phyloP scores from a whole-genome alignment of 2,113 vertebrate genomes.

The Alces alces region DNA sequence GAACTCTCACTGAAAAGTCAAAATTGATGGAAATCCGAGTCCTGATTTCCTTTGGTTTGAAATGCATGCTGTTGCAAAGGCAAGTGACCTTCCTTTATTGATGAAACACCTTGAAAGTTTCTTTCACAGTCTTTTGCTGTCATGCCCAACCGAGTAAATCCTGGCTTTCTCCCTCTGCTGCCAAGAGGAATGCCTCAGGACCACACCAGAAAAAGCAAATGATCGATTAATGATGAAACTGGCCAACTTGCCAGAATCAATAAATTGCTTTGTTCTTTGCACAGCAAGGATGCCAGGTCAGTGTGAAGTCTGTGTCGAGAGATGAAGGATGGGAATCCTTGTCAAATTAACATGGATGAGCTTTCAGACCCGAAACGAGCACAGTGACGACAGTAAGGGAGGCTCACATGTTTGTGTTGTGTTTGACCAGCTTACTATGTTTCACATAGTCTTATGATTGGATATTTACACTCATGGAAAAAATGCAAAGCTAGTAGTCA shows the following conservation, averaged over 20 bases:
- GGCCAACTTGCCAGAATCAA: conserved; percentile 63
- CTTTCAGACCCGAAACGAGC: background rate
- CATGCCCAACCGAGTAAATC: conserved; percentile 52
- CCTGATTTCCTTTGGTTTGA: conserved; percentile 57
- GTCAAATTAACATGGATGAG: background rate
- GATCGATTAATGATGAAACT: conserved; percentile 70
- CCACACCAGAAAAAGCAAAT: conserved; percentile 49
- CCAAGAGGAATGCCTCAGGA: conserved; percentile 51
- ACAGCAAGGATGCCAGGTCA: conserved; percentile 48
- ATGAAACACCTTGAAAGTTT: conserved; percentile 53
- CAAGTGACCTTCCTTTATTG: conserved; percentile 54
- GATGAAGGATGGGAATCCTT: conserved; percentile 34
- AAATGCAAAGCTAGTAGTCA: background rate
- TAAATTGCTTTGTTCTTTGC: conserved; percentile 58
- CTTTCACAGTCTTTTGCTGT: conserved; percentile 27
- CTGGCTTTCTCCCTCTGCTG: conserved; percentile 45
- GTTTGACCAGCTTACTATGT: background rate
- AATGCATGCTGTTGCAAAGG: conserved; percentile 34
- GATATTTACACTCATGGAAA: background rate
- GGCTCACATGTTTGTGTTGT: background rate
- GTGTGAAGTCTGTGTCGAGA: conserved; percentile 66
- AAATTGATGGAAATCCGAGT: background rate
- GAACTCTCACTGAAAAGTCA: conserved; percentile 44
- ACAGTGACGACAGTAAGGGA: background rate
- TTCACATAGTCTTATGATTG: background rate